Base-by-base conservation (phyloP, 1,140 invertebrate genomes). In the Rhyacophila brunnea region DNA sequence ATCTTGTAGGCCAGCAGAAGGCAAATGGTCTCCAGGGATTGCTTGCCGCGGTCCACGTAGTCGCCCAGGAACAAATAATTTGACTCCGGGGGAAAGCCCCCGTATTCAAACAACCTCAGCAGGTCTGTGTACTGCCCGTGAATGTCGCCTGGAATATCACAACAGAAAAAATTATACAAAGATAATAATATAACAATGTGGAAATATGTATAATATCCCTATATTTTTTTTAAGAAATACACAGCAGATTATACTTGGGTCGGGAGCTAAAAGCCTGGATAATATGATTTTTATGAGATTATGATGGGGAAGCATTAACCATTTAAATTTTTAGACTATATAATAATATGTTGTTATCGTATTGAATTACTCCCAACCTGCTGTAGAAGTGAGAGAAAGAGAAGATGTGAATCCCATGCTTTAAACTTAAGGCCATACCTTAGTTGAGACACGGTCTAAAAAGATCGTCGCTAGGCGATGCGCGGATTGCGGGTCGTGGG, bases 1-100 rank as follows among this genome's bases (percentile, higher is more conserved):
- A 96, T 94, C 82, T 96, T 94, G 78, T 96, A 97, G 59, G 93
- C 93, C 60, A 97, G 81, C 53, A 93, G 77, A 48, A 93, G 80
- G 74, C 91, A 93, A 66, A 93, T 93, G 43, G 90, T 92, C 78
- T 93, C 91, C 54, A 93, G 74, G 6, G 89, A 92, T 71, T 92
- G 89, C 71, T 92, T 93, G 63, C 92, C 92, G 73, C 93, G 82
- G 75, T 95, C 92, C 11, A 95, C 92, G 73, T 95, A 95, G 77
- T 95, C 92, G 23, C 95, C 95, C 36, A 98, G 83, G 77, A 98
- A 98, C 64, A 98, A 79, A 78, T 97, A 98, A 74, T 98, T 98
- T 45, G 93, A 91, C 74, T 96, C 93, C 43, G 95, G 95, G 46
- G 95, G 95, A 74, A 98, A 98, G 14, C 95, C 94, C 44, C 95